Conservation (phyloP, 2,888 invertebrate species). For the Meiosimyza platycephala region DNA sequence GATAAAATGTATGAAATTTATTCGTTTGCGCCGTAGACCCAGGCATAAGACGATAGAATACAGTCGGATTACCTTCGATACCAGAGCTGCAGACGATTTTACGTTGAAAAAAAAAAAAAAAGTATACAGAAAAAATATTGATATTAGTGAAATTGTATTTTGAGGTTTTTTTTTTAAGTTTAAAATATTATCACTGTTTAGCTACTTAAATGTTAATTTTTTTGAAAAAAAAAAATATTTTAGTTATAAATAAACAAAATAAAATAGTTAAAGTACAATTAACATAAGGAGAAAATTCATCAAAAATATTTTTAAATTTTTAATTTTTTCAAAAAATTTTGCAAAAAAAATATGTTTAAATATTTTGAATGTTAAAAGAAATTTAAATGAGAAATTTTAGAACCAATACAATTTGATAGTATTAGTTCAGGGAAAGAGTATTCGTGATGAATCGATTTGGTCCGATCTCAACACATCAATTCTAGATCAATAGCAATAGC, state of each 20-base stretch:
- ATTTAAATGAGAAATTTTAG: too few relatives aligned
- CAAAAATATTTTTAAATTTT: not conserved
- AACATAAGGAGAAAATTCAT: not conserved
- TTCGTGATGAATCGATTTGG: too few relatives aligned
- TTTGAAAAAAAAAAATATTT: not conserved
- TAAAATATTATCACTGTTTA: too few relatives aligned
- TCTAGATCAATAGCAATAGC: too few relatives aligned
- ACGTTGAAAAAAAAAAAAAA: not conserved
- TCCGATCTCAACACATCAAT: too few relatives aligned
- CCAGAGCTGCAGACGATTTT: slow-evolving; percentile 78
- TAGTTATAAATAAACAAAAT: not conserved
- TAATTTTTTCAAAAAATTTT: not conserved
- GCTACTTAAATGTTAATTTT: too few relatives aligned
- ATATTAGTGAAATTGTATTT: slow-evolving; percentile 32
- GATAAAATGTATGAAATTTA: slow-evolving; percentile 94
- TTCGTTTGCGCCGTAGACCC: slow-evolving; percentile 96
- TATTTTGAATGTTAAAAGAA: not conserved
- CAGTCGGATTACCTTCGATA: slow-evolving; percentile 95
- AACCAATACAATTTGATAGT: not conserved
- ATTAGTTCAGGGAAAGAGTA: too few relatives aligned
- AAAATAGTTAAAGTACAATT: not conserved
- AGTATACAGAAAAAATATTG: not conserved
- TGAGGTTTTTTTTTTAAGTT: too few relatives aligned
- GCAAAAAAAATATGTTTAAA: not conserved
- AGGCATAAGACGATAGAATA: slow-evolving; percentile 95